Conservation (phyloP, 2,113 vertebrate genomes). For the Acinonyx jubatus region DNA sequence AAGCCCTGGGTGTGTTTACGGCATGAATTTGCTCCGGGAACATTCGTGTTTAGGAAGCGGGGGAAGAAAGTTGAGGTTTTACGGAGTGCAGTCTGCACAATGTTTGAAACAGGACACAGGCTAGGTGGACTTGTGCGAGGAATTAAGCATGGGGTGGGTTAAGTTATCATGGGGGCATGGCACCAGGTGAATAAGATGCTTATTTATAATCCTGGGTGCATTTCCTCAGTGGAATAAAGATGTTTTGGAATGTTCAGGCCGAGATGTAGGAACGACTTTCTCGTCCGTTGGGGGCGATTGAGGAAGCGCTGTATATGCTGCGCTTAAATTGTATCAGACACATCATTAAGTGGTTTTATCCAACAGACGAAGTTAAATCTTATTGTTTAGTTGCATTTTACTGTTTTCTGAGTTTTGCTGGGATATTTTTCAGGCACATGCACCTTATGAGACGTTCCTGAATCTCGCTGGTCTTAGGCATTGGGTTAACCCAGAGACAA, state of each 20-base stretch:
- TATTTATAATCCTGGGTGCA: background rate
- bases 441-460: background rate
- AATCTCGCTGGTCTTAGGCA: background rate
- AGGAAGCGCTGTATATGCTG: slow-evolving; percentile 28
- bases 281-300: background rate
- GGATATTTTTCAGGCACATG: background rate
- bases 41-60: background rate
- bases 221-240: background rate
- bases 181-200: background rate
- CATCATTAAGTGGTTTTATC: background rate
- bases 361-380: background rate
- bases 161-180: background rate
- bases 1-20: slow-evolving; percentile 74
- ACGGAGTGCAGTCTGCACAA: slow-evolving; percentile 61
- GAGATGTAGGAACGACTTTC: background rate
- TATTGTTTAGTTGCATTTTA: background rate
- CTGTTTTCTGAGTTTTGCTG: background rate
- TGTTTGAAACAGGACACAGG: slow-evolving; percentile 66
- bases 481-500: background rate
- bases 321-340: rapidly evolving
- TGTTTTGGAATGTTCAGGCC: slow-evolving; percentile 37
- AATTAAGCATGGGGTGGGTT: background rate
- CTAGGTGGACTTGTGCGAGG: background rate
- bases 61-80: slow-evolving; percentile 79
- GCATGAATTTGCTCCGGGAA: slow-evolving; percentile 36